Evolutionary conservation across 2,797 vertebrate genomes (phyloP).

Genomic region (Loriculus beryllinus): DNA sequence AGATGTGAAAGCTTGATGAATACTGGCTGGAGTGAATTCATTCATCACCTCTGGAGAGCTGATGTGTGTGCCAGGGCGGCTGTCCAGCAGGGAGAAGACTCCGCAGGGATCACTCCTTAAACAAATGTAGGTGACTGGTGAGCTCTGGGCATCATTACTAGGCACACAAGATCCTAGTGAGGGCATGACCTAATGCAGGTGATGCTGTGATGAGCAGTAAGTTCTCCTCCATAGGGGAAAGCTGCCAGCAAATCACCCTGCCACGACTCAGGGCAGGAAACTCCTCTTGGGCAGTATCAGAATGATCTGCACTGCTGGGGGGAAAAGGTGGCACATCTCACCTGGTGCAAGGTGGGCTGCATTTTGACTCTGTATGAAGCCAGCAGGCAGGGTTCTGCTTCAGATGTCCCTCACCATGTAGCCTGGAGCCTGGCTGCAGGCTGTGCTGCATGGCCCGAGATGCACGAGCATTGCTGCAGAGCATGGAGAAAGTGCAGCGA

Average conservation of each 20-base stretch:
- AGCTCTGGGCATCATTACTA: not conserved
- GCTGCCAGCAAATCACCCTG: not conserved
- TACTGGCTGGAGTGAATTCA: not conserved
- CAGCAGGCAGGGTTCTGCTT: not conserved
- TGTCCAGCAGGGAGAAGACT: not conserved
- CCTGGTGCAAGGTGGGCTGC: not conserved
- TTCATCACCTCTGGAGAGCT: not conserved
- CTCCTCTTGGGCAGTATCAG: accelerated
- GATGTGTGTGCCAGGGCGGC: too few species aligned
- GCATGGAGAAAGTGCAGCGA: not conserved
- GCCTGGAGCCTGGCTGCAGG: not conserved
- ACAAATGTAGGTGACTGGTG: not conserved
- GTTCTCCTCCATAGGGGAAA: not conserved
- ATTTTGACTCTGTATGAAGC: not conserved
- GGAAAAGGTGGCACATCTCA: not conserved
- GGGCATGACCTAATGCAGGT: accelerated
- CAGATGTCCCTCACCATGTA: too few species aligned
- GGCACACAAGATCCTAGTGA: accelerated
- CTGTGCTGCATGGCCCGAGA: not conserved
- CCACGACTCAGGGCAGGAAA: not conserved
- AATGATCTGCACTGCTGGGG: not conserved
- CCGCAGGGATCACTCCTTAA: not conserved
- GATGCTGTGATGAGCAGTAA: not conserved
- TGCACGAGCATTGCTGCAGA: accelerated
- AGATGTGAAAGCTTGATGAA: not conserved